Evolutionary conservation across 2,113 vertebrate species (phyloP).

Genomic region (Poecilia latipinna): DNA sequence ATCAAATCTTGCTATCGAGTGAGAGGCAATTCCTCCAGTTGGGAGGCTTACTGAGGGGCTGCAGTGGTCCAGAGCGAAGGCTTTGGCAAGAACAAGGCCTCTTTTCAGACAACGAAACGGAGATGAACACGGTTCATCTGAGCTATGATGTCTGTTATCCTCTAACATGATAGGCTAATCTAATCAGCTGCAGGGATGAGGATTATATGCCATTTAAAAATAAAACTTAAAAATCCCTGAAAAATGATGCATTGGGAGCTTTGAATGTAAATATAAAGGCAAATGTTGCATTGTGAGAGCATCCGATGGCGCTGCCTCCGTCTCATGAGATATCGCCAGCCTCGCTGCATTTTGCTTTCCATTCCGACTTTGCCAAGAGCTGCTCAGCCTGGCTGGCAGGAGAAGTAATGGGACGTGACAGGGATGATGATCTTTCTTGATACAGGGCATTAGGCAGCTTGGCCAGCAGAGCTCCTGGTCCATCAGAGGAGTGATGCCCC

Average conservation of each 20-base stretch:
- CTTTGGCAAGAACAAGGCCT: constrained; percentile 42
- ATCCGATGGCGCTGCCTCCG: constrained; percentile 26
- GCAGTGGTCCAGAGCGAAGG: constrained; percentile 22
- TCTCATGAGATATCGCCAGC: constrained; percentile 33
- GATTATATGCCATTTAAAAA: constrained; percentile 36
- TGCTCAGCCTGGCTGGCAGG: constrained; percentile 26
- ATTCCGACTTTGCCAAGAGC: constrained; percentile 43
- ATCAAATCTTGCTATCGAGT: constrained; percentile 50
- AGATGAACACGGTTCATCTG: constrained; percentile 30
- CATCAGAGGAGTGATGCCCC: constrained; percentile 60
- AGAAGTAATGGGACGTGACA: constrained; percentile 71
- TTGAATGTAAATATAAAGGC: constrained; percentile 23
- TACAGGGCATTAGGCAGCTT: constrained; percentile 69
- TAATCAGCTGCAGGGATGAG: constrained; percentile 48
- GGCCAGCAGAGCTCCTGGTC: constrained; percentile 49
- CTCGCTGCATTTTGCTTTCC: constrained; percentile 35
- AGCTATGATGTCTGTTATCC: constrained; percentile 36
- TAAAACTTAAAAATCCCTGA: constrained; percentile 21
- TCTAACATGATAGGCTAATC: constrained; percentile 34
- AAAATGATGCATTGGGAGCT: constrained; percentile 14
- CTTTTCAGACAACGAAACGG: constrained; percentile 31
- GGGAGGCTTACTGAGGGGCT: constrained; percentile 32
- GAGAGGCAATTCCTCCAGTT: constrained; percentile 50
- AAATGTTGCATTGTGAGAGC: constrained; percentile 19
- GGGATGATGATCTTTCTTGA: constrained; percentile 68